Percentiles rank a stretch among this genome's conserved stretches.
Evolutionary conservation across 2,888 invertebrate species (phyloP).

Genomic region (Agrochola lota): DNA sequence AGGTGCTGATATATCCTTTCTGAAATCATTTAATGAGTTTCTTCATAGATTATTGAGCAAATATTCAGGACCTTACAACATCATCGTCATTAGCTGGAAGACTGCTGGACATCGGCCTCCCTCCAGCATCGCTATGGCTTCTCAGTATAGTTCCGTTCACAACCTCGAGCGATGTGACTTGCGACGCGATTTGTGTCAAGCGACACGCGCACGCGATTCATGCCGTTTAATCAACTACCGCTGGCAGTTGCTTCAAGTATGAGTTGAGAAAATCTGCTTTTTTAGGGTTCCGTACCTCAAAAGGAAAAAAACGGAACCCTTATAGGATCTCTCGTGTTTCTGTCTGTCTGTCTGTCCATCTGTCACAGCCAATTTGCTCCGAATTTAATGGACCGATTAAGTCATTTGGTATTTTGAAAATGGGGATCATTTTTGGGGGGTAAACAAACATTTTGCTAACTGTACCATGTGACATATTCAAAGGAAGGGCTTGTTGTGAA

Average conservation of each 20-base stretch:
- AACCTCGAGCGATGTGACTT: too few species aligned
- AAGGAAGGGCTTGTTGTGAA: too few species aligned
- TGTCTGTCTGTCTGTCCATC: too few species aligned
- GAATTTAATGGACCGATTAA: too few species aligned
- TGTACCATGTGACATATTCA: too few species aligned
- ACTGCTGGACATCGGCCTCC: not conserved
- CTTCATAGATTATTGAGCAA: not conserved
- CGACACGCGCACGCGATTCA: not conserved
- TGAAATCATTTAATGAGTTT: constrained; percentile 31
- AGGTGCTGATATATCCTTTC: not conserved
- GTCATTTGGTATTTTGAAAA: too few species aligned
- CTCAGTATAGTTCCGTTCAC: not conserved
- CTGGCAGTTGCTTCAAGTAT: not conserved
- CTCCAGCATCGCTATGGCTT: not conserved
- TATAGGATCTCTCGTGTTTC: too few species aligned
- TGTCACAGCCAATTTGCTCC: too few species aligned
- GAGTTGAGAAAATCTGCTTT: not conserved
- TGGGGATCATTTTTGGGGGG: too few species aligned
- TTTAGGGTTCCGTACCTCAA: too few species aligned
- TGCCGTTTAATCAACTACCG: not conserved
- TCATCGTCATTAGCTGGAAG: not conserved
- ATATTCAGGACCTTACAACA: not conserved
- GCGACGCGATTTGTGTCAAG: not conserved
- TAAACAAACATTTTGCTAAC: too few species aligned
- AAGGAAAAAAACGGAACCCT: too few species aligned